A percentile compares a stretch with the other conserved stretches of the same genome.
phyloP scores from a whole-genome alignment of 2,888 invertebrate genomes.

The Parnassius apollo region DNA sequence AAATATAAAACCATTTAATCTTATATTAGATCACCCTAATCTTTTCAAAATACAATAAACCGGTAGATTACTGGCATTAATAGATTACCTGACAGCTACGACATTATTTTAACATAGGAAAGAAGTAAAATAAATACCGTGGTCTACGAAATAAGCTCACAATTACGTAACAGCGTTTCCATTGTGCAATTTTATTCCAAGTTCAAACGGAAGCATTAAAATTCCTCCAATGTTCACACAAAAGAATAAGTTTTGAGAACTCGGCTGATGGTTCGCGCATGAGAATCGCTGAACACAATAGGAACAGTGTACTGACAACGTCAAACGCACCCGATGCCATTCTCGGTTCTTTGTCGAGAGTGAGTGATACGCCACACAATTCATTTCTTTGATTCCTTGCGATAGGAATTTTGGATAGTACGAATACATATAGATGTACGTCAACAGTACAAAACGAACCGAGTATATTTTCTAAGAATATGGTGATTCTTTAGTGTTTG shows the following conservation, averaged over 20 bases:
- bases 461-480: slow-evolving; percentile 13
- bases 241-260: slow-evolving; percentile 78
- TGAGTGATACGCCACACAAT: slow-evolving; percentile 22
- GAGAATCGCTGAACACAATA: slow-evolving; percentile 67
- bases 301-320: slow-evolving; percentile 27
- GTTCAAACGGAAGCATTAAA: slow-evolving; percentile 77
- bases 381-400: slow-evolving; percentile 17
- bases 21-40: too few species aligned
- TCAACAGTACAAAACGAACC: slow-evolving; percentile 8
- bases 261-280: slow-evolving; percentile 63
- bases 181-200: slow-evolving; percentile 66
- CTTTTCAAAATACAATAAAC: too few species aligned
- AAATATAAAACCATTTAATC: too few species aligned
- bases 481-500: background rate
- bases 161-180: slow-evolving; percentile 56
- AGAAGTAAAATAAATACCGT: slow-evolving; percentile 8
- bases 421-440: slow-evolving; percentile 3
- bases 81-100: too few species aligned
- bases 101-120: too few species aligned
- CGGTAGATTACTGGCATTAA: too few species aligned
- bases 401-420: slow-evolving; percentile 15
- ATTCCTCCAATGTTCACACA: slow-evolving; percentile 74
- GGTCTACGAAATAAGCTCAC: slow-evolving; percentile 6
- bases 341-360: slow-evolving; percentile 18
- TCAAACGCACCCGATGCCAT: slow-evolving; percentile 24